A percentile compares a stretch with the other conserved stretches of the same genome.
Conservation (phyloP, 1,140 invertebrate species). For the Papilio machaon region DNA sequence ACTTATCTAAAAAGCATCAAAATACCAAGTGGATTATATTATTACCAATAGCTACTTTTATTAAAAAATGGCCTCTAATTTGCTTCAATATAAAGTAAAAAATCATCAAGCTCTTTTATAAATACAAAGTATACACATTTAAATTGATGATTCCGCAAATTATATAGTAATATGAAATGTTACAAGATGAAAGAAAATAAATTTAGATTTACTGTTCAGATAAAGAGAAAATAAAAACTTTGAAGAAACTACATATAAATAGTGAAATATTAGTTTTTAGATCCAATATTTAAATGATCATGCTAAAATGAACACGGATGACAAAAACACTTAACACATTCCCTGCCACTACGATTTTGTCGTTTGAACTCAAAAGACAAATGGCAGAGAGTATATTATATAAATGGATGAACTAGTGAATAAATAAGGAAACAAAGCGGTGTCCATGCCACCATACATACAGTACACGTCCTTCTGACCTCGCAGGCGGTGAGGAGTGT, state of each 20-base stretch:
- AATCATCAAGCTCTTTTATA: not conserved
- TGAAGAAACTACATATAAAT: not conserved
- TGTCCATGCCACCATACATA: conserved; percentile 83
- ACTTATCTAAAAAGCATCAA: conserved; percentile 12
- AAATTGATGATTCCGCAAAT: conserved; percentile 23
- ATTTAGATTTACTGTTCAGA: not conserved
- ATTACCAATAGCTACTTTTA: not conserved
- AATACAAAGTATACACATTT: conserved; percentile 12
- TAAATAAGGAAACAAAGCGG: conserved; percentile 73
- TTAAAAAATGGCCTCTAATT: conserved; percentile 1
- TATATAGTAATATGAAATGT: conserved; percentile 17
- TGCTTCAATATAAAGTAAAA: not conserved
- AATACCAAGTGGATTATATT: not conserved
- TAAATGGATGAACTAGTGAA: conserved; percentile 21
- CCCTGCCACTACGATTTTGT: no score
- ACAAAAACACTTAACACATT: not conserved
- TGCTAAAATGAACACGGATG: conserved; percentile 1
- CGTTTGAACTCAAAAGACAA: no score
- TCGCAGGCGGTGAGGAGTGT: conserved; percentile 90
- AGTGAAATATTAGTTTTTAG: not conserved
- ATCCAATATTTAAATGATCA: not conserved
- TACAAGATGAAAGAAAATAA: not conserved
- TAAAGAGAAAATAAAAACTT: not conserved
- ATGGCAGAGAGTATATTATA: no score
- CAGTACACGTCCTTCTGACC: conserved; percentile 87